Evolutionary conservation across 2,797 vertebrate species (phyloP), one percentile per base, ranked within the genome.

Genomic region (Rhinatrema bivittatum): DNA sequence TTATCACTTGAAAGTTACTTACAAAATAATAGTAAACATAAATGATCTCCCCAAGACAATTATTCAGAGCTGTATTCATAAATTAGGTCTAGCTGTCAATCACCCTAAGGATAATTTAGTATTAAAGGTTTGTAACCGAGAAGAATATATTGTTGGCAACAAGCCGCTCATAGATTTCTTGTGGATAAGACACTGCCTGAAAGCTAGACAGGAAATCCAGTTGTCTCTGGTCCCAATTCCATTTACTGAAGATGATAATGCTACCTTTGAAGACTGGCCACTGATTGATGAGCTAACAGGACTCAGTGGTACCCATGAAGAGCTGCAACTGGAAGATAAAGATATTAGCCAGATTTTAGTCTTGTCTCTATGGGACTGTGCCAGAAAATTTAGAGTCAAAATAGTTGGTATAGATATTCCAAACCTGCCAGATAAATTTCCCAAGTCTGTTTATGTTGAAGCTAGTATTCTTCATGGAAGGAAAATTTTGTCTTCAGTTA

Each of bases 281-380:
- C 72, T 82, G 2, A 73, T 88, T 20, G 84, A 87, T 31, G 59
- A 59, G 29, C 82, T 77, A 44, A 81, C 74, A 4, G 84, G 79
- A 5, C 73, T 79, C 26, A 79, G 79, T 45, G 75, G 47, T 35
- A 75, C 65, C 20, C 84, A 87, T 5, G 59, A 78, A 10, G 78
- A 87, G 26, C 78, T 87, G 16, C 24, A 67, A 20, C 55, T 87
- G 0, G 46, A 72, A 5, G 64, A 56, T 12, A 85, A 76, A 20
- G 65, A 84, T 31, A 21, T 81, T 39, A 79, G 85, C 6, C 74
- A 87, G 32, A 75, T 85, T 30, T 61, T 71, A 26, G 82, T 82
- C 76, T 80, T 88, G 47, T 87, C 86, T 7, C 45, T 87, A 48
- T 85, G 77, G 85, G 85, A 88, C 51, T 88, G 85, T 60, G 53